These are phyloP conservation scores for Pemphredon lugubris DNA, from an alignment of 2,888 invertebrate species.

Conservation along the genomic window DNA sequence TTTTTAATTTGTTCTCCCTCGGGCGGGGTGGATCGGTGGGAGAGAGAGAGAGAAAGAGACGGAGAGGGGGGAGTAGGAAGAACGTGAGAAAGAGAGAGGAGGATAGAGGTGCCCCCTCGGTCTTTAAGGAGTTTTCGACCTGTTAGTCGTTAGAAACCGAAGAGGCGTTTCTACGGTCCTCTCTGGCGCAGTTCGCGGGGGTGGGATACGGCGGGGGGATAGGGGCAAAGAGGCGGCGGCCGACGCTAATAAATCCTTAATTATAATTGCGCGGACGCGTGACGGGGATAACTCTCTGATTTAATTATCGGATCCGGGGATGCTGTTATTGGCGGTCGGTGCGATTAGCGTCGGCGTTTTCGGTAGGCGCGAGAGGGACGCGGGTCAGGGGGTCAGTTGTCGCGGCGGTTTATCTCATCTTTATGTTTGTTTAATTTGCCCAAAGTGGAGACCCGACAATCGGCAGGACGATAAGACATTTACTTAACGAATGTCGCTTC, in stretches of 20 bases:
- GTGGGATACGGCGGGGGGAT: background rate
- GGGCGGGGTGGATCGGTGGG: constrained; percentile 57
- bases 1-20: constrained; percentile 81
- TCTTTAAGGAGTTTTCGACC: constrained; percentile 78
- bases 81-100: constrained; percentile 11
- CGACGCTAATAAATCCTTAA: constrained; percentile 80
- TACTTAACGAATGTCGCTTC: constrained; percentile 14
- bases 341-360: constrained; percentile 21
- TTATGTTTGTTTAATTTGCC: constrained; percentile 62
- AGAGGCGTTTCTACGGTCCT: constrained; percentile 78
- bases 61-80: no score
- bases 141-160: constrained; percentile 78
- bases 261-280: constrained; percentile 81
- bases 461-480: background rate
- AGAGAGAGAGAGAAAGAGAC: constrained; percentile 13
- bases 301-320: constrained; percentile 77
- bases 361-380: background rate
- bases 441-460: constrained; percentile 19
- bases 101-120: constrained; percentile 55
- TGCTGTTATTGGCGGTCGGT: constrained; percentile 44
- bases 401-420: constrained; percentile 47
- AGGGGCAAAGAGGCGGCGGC: constrained; percentile 59
- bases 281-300: constrained; percentile 80
- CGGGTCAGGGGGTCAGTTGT: constrained; percentile 7
- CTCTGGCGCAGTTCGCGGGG: constrained; percentile 45